A percentile compares a stretch with the other conserved stretches of the same genome.
Conservation (phyloP, 2,797 vertebrate species). For the Percopsis omiscomaycus region DNA sequence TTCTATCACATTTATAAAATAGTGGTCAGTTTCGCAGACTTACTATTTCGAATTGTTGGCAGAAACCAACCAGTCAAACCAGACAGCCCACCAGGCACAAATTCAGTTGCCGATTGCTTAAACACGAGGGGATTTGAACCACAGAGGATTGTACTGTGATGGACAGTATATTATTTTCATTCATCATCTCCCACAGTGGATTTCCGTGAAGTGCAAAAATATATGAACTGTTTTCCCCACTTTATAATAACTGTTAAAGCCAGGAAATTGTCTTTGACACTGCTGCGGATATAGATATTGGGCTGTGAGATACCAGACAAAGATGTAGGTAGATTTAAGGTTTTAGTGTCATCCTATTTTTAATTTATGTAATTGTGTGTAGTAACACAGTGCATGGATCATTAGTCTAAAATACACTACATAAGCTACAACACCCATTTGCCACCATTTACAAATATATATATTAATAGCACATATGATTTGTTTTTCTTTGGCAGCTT, state of each 20-base stretch:
- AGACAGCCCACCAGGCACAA: not conserved
- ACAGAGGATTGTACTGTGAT: conserved; percentile 18
- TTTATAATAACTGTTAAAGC: conserved; percentile 20
- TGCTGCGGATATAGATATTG: not conserved
- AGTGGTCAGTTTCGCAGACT: conserved; percentile 9
- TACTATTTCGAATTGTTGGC: not conserved
- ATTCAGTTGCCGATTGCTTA: conserved; percentile 11
- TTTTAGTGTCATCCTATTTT: too few species aligned
- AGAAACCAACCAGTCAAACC: too few species aligned
- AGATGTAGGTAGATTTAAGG: too few species aligned
- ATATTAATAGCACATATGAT: not conserved
- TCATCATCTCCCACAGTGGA: conserved; percentile 8
- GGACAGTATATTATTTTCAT: conserved; percentile 3
- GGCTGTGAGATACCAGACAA: conserved; percentile 8
- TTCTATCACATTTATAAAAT: not conserved
- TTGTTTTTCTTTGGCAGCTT: not conserved
- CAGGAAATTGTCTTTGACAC: conserved; percentile 9
- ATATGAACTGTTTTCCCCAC: conserved; percentile 6
- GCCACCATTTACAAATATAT: too few species aligned
- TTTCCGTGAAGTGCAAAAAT: conserved; percentile 13
- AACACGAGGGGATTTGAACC: not conserved
- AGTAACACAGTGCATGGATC: too few species aligned
- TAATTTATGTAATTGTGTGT: too few species aligned
- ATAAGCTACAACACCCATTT: too few species aligned
- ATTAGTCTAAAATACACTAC: too few species aligned